Base-by-base conservation (phyloP, 1,140 invertebrate genomes). In the Anastatus disparis region DNA sequence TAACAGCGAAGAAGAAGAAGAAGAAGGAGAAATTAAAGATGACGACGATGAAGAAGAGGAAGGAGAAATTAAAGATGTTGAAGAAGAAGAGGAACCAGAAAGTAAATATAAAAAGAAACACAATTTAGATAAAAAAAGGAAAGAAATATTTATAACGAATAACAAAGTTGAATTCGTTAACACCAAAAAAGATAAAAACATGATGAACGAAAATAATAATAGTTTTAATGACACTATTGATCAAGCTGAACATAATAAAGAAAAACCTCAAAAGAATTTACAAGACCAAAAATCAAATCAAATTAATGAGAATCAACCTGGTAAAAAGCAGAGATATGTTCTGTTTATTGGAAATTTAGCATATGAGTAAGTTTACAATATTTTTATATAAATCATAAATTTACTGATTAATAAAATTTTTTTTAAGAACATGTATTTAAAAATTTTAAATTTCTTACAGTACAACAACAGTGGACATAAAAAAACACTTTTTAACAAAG, bases 331-430 rank as follows among this genome's bases (percentile, higher is more conserved):
- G 74, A 88, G 84, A 81, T 87, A 80, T 70, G 84, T 87, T 55
- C 73, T 88, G n/a, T 87, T 86, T 73, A 83, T 88, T 53, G 85
- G 85, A 70, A 88, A 88, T 79, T 70, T 88, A 50, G 76, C 85
- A 38, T 85, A 78, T 66, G 75, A 77, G 76, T 84, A 74, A 81
- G 77, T 62, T 66, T 35, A 46, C 35, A 40, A 35, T 35, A 62
- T 52, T 61, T 29, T 31, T 35, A 22, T 52, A 66, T 17, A 12
- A 17, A 42, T 10, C 38, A 15, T 6, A 15, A 44, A 44, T 13
- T 8, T 65, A 55, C 13, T 29, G 2, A 42, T 58, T 42, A 40
- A 2, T 35, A 50, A 22, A 2, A 20, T 22, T 22, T 27, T 27
- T 52, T 29, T 22, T 56, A 20, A 31, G 1, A 58, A 42, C 2